A percentile compares a stretch with the other conserved stretches of the same genome.
These are phyloP conservation scores for Parthenolecanium corni DNA, from an alignment of 2,888 invertebrate species.

Conservation along the genomic window DNA sequence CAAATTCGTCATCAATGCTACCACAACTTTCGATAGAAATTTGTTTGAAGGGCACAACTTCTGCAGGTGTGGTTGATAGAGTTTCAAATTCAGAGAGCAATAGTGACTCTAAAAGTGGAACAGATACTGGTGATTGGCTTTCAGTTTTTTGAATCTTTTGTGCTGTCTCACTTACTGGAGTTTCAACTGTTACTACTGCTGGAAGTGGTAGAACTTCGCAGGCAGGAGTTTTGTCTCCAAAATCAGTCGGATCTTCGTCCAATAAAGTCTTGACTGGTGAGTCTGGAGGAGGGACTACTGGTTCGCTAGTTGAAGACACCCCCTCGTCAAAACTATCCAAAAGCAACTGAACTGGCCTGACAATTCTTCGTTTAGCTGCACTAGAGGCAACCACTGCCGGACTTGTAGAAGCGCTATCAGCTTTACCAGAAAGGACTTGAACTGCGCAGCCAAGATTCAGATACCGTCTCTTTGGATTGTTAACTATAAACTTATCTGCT, in stretches of 20 bases:
- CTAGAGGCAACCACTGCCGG: not conserved
- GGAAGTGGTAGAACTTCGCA: too few species aligned
- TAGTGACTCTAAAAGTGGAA: too few species aligned
- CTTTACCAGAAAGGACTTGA: conserved; percentile 71
- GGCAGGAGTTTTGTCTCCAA: conserved; percentile 1
- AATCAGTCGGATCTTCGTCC: conserved; percentile 51
- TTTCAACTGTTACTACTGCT: too few species aligned
- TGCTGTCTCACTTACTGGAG: too few species aligned
- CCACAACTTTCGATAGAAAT: not conserved
- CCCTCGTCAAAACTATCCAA: conserved; percentile 45
- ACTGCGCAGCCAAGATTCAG: conserved; percentile 77
- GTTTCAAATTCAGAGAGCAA: too few species aligned
- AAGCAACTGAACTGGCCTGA: conserved; percentile 45
- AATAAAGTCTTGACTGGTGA: conserved; percentile 45
- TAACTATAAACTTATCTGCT: conserved; percentile 64
- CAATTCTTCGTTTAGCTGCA: conserved; percentile 40
- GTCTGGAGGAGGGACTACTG: conserved; percentile 35
- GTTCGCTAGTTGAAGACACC: conserved; percentile 41
- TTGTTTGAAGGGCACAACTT: too few species aligned
- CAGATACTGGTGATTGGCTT: too few species aligned
- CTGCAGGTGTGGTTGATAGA: too few species aligned
- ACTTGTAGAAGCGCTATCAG: conserved; percentile 49
- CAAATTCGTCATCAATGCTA: not conserved
- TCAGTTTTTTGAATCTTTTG: too few species aligned
- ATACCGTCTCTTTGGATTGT: conserved; percentile 57